phyloP scores from a whole-genome alignment of 2,113 vertebrate genomes.

The Gobius niger region DNA sequence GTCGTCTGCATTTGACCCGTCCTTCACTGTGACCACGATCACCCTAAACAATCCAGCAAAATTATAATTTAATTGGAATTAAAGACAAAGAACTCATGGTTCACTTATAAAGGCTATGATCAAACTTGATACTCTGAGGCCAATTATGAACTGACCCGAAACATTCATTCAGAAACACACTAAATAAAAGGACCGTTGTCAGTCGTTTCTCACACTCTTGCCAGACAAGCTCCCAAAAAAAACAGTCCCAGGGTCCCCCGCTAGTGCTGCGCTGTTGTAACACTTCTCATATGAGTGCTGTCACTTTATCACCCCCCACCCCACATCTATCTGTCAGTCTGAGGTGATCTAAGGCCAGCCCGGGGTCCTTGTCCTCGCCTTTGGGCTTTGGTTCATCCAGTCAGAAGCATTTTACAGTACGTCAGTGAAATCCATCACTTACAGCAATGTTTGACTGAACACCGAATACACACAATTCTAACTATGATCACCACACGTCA shows the following conservation, averaged over 20 bases:
- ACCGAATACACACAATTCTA: neutral
- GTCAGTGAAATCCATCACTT: neutral
- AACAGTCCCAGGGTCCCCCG: conserved; percentile 10
- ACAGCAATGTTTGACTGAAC: neutral
- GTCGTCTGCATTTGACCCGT: too few species aligned
- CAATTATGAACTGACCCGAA: neutral
- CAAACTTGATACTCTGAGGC: too few species aligned
- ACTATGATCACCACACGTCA: too few species aligned
- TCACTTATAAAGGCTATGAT: too few species aligned
- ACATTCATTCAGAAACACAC: neutral
- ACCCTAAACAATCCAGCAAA: too few species aligned
- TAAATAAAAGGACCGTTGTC: neutral
- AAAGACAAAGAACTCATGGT: too few species aligned
- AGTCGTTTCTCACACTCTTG: neutral
- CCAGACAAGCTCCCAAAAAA: neutral
- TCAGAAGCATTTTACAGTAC: conserved; percentile 8
- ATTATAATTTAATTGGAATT: too few species aligned
- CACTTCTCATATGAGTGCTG: conserved; percentile 26
- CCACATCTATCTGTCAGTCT: conserved; percentile 37
- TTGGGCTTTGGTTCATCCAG: conserved; percentile 1
- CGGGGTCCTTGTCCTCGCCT: neutral
- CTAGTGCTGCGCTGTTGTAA: conserved; percentile 14
- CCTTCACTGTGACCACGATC: too few species aligned
- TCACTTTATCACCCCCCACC: conserved; percentile 36
- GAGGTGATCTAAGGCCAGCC: conserved; percentile 37